Evolutionary conservation across 2,888 invertebrate genomes (phyloP), one percentile per base, ranked within the genome.

Genomic region (Caenorhabditis zanzibari): DNA sequence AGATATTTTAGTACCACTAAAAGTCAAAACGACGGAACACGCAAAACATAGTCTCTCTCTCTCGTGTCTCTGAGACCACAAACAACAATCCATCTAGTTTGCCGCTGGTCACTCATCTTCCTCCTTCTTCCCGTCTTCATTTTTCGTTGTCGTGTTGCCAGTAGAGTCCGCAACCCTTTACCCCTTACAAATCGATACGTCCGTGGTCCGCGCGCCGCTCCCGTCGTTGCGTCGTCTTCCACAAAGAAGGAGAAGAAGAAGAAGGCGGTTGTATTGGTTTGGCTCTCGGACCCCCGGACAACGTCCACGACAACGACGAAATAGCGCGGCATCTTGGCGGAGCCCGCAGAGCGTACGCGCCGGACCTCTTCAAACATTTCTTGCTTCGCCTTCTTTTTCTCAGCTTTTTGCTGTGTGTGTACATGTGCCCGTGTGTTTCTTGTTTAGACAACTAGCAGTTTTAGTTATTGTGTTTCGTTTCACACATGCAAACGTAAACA

Each of bases 81-180:
- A 77, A 77, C 77, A 77, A 77, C 77, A 77, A 77, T 77, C 77
- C 71, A 77, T 77, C 77, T 77, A 77, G 77, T 77, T 77, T 71
- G 77, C 61, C 77, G 54, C 52, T 77, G 77, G 77, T 77, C 77
- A 77, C 77, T 77, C 77, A 68, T 68, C 68, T 68, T 68, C 47
- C 66, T 66, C 47, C 47, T 66, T 52, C 28, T 28, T 64, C 76
- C 35, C 66, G 38, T 56, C 76, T 76, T 76, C 76, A 76, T 76
- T 69, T 77, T 69, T 77, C 76, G 68, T 47, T 44, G 56, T 58
- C 58, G 28, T 35, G 69, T n/a, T n/a, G n/a, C n/a, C n/a, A n/a
- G n/a, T 56, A 24, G 38, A 58, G 58, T 69, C 58, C 69, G 44
- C 69, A 71, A 69, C 75, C 75, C 66, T 75, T 75, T 64, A 32